Evolutionary conservation across 2,113 vertebrate genomes (phyloP).

Genomic region (Dromiciops gliroides): DNA sequence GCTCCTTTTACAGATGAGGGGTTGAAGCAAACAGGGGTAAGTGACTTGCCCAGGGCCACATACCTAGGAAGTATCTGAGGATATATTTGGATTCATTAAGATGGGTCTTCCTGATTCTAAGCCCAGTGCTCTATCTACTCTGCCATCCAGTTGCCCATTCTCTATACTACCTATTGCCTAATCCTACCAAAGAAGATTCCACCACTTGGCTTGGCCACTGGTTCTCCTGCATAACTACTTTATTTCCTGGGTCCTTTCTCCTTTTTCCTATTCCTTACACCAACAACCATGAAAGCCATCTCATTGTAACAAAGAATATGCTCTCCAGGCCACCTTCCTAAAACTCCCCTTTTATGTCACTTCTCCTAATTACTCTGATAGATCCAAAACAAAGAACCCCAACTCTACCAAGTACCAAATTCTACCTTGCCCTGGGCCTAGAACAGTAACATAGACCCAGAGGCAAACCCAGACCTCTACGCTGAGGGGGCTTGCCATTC

Average conservation of each 20-base stretch:
- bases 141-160: background rate
- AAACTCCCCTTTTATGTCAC: background rate
- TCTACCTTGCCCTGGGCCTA: background rate
- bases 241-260: background rate
- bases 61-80: too few relatives aligned
- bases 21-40: too few relatives aligned
- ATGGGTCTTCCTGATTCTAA: too few relatives aligned
- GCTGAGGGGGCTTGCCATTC: background rate
- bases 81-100: too few relatives aligned
- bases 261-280: background rate
- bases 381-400: background rate
- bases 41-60: too few relatives aligned
- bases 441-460: background rate
- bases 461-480: background rate
- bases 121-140: too few relatives aligned
- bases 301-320: background rate
- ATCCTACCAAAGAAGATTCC: background rate
- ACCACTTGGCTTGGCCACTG: background rate
- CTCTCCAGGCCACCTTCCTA: background rate
- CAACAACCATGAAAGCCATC: background rate
- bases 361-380: background rate
- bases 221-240: background rate
- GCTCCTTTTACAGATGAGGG: too few relatives aligned
- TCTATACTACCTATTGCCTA: background rate
- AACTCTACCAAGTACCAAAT: background rate